A percentile compares a stretch with the other conserved stretches of the same genome.
phyloP scores from a whole-genome alignment of 1,140 invertebrate species.

The Gyrodactylus bullatarudis region DNA sequence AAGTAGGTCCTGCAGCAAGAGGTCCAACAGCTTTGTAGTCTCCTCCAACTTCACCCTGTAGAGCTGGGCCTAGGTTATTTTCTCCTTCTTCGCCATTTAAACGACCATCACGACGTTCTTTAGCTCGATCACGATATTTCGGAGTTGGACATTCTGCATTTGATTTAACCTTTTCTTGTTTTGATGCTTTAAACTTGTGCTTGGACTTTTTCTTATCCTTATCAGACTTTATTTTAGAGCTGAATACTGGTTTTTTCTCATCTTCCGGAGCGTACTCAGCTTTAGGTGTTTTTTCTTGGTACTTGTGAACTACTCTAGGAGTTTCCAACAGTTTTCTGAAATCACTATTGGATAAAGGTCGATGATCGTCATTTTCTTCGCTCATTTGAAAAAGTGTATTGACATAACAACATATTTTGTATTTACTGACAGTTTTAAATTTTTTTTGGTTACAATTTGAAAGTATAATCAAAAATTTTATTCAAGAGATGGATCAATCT shows the following conservation, averaged over 20 bases:
- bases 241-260: neutral
- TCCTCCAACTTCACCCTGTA: neutral
- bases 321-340: slow-evolving; percentile 1
- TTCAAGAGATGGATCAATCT: neutral
- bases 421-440: neutral
- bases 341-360: neutral
- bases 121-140: slow-evolving; percentile 1
- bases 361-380: neutral
- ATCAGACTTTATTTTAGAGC: neutral
- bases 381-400: neutral
- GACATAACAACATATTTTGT: neutral
- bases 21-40: neutral
- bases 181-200: neutral
- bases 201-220: neutral
- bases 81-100: neutral
- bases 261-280: neutral
- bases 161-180: neutral
- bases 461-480: neutral
- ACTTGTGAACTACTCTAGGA: neutral
- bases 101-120: neutral
- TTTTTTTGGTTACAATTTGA: too few species aligned
- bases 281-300: neutral
- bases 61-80: neutral
- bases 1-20: neutral
- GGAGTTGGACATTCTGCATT: neutral